Base-by-base conservation (phyloP, 2,888 invertebrate genomes). In the Rutpela maculata region DNA sequence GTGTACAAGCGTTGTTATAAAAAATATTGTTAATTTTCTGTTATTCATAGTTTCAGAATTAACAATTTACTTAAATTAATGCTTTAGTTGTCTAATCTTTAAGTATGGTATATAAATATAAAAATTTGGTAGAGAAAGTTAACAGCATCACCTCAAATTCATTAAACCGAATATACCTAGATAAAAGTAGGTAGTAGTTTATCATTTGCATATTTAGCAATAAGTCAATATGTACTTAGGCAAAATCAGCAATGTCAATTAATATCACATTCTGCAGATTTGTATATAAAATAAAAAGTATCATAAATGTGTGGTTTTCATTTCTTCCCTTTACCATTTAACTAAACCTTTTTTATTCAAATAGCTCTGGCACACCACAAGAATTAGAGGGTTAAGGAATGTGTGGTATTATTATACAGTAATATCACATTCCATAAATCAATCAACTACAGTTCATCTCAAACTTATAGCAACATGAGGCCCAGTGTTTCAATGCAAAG, bases 181-280 rank as follows among this genome's bases (percentile, higher is more conserved):
- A 43, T 43, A 15, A 43, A 11, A 2, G 15, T 43, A 15, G 19
- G 4, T 55, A 22, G 50, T 66, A 50, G 50, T n/a, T 65, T 66
- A 12, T 66, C 12, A 22, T 66, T 6, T 15, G 43, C 50, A 66
- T 43, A 35, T 43, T 10, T 50, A 66, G 66, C 18, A n/a, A 7
- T 66, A 66, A 66, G 55, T 50, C 18, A 50, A 66, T 26, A 66
- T 43, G 50, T 66, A 55, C 66, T 66, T 55, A 66, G 11, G 55
- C 26, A 55, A 55, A 43, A 50, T 50, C 22, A 65, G 31, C 12
- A 26, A 35, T 65, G 63, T 65, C 63, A 65, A 65, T 65, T 65
- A 65, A 35, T 7, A 26, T 65, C 63, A 65, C 63, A 38, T 17
- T 19, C 38, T 18, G 63, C 63, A 38, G 18, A 38, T 65, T 65